Conservation (phyloP, 1,140 invertebrate genomes). For the Agrilus planipennis region DNA sequence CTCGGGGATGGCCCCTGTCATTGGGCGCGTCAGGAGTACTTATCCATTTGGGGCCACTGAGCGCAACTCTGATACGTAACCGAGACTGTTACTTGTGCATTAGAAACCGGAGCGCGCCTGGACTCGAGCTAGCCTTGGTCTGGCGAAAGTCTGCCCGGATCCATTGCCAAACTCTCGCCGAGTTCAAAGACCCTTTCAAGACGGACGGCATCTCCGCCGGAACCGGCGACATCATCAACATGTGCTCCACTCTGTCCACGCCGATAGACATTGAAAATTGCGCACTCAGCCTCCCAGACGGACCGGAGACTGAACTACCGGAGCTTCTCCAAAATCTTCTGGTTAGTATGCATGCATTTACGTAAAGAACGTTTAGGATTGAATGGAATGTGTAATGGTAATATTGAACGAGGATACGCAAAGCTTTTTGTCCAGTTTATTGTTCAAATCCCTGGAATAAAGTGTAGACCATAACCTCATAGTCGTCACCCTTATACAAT, state of each 20-base stretch:
- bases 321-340: constrained; percentile 48
- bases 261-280: constrained; percentile 25
- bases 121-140: constrained; percentile 28
- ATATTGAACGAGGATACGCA: no score
- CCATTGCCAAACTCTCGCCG: constrained; percentile 25
- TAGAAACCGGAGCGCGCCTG: constrained; percentile 16
- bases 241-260: constrained; percentile 26
- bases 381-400: no score
- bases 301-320: constrained; percentile 40
- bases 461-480: no score
- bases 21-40: constrained; percentile 27
- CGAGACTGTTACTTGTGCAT: constrained; percentile 31
- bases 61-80: constrained; percentile 23
- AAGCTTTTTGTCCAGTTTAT: no score
- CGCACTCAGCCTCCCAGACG: constrained; percentile 19
- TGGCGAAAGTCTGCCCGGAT: constrained; percentile 26
- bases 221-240: no score
- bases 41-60: constrained; percentile 26
- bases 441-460: no score
- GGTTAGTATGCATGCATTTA: no score
- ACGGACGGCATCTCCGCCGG: constrained; percentile 25
- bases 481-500: no score
- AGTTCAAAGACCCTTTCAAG: constrained; percentile 22
- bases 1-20: constrained; percentile 31
- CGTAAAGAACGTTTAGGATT: no score